Evolutionary conservation across 2,888 invertebrate species (phyloP).

Genomic region (Meteorus cinctellus): DNA sequence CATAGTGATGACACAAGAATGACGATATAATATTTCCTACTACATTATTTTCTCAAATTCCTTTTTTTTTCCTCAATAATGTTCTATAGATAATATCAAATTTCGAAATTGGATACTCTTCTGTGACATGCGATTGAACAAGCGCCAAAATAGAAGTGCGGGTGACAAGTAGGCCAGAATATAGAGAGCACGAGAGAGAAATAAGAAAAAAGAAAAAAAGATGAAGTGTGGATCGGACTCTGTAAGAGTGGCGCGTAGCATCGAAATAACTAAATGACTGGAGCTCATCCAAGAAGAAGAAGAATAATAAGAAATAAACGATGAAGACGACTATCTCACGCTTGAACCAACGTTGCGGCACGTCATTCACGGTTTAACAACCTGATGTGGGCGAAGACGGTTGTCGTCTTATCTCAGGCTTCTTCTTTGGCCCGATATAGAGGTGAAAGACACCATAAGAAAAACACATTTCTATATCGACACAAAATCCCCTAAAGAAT

Average conservation of each 20-base stretch:
- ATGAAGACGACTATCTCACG: constrained; percentile 49
- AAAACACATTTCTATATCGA: not conserved
- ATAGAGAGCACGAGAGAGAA: not conserved
- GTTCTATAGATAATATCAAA: not conserved
- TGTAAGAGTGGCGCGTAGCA: constrained; percentile 47
- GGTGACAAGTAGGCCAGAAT: constrained; percentile 47
- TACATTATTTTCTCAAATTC: not conserved
- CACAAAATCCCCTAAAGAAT: constrained; percentile 21
- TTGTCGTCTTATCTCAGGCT: constrained; percentile 42
- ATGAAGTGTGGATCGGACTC: constrained; percentile 27
- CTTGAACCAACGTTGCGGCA: constrained; percentile 42
- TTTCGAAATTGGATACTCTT: constrained; percentile 54
- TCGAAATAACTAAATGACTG: constrained; percentile 62
- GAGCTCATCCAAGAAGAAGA: constrained; percentile 59
- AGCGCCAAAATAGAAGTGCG: constrained; percentile 54
- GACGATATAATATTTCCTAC: too few species aligned
- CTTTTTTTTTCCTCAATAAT: not conserved
- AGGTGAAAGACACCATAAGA: constrained; percentile 16
- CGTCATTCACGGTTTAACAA: constrained; percentile 52
- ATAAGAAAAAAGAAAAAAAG: constrained; percentile 30
- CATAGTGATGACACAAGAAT: too few species aligned
- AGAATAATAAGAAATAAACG: not conserved
- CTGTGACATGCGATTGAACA: constrained; percentile 37
- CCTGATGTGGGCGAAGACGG: constrained; percentile 36
- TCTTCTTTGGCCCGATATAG: constrained; percentile 39